Base-by-base conservation (phyloP, 2,888 invertebrate genomes). In the Callyntrura sp. region DNA sequence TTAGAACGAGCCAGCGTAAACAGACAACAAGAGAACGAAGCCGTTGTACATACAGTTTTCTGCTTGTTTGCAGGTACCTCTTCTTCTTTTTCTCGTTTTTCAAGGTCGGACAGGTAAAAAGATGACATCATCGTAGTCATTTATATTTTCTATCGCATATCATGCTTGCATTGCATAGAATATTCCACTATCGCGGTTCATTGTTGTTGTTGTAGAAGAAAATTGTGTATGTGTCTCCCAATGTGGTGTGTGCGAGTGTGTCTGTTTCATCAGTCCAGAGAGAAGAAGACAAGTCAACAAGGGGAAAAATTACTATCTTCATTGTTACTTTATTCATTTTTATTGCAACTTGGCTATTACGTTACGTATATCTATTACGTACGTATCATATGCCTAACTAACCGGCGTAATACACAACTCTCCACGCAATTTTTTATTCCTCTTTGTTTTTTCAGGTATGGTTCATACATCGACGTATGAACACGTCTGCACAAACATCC, bases 111-210 rank as follows among this genome's bases (percentile, higher is more conserved):
- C n/a, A 68, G 78, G 28, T 55, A 55, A 55, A 23, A 55, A 5
- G 51, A 78, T 78, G 78, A 78, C 78, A 78, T 78, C 78, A 78
- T 78, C 78, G 23, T 28, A 51, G 3, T 51, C 35, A 35, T 35
- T n/a, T 35, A 35, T 35, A 35, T 35, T n/a, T 51, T 14, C 25
- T 11, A 28, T 12, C 9, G 5, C 11, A 11, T 51, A 51, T 3
- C 68, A 12, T 25, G 45, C 55, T 51, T 51, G 25, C 9, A 48
- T 23, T 25, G 14, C 20, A 25, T 51, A 51, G 25, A 8, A 14
- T 55, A 51, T 55, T 78, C 78, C 28, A 3, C n/a, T 28, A 43
- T 73, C 45, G 20, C 51, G 9, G 51, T 78, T 51, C 55, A 78
- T 78, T 55, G 55, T 55, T 55, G 28, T 78, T 78, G 17, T 76